phyloP scores from a whole-genome alignment of 2,888 invertebrate species.

The Drosophila meridionalis region DNA sequence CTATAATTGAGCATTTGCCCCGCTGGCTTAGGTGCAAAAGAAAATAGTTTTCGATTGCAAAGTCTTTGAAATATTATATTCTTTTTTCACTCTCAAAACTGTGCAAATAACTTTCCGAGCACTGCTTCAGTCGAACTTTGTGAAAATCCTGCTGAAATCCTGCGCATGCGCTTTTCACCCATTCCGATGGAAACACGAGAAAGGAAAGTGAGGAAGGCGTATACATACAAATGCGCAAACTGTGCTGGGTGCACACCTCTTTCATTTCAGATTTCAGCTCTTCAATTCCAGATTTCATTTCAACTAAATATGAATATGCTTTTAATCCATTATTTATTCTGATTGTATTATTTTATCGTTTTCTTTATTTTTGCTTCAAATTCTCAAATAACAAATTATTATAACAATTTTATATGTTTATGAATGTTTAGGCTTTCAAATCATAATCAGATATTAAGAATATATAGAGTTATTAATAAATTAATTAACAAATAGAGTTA shows the following conservation, averaged over 20 bases:
- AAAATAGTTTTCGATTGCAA: background rate
- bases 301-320: background rate
- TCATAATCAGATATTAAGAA: too few species aligned
- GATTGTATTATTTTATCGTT: background rate
- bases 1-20: background rate
- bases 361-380: background rate
- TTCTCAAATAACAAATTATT: too few species aligned
- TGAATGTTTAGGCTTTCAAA: background rate
- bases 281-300: background rate
- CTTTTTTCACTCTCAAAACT: constrained; percentile 37
- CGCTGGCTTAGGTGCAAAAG: background rate
- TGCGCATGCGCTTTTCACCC: constrained; percentile 59
- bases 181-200: constrained; percentile 60
- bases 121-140: constrained; percentile 59
- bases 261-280: background rate
- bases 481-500: too few species aligned
- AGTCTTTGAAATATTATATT: background rate
- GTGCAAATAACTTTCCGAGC: constrained; percentile 55
- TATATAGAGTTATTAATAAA: too few species aligned
- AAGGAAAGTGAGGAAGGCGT: background rate
- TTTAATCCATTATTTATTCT: background rate
- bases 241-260: background rate
- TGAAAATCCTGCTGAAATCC: constrained; percentile 43
- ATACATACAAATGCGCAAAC: constrained; percentile 24
- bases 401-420: background rate